phyloP scores from a whole-genome alignment of 1,140 invertebrate genomes.

The Aphaenogaster floridana region DNA sequence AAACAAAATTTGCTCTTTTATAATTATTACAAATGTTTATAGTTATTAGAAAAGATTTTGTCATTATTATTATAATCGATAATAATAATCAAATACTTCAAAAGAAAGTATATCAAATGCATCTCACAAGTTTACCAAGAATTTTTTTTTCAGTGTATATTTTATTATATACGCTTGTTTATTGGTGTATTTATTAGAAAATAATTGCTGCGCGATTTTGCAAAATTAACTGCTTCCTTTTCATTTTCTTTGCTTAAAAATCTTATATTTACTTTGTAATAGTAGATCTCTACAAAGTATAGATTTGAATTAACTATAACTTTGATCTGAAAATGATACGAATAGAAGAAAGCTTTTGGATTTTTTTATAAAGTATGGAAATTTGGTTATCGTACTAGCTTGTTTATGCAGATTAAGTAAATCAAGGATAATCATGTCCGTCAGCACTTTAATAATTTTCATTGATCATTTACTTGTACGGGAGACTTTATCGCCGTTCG shows the following conservation, averaged over 20 bases:
- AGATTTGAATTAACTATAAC: constrained; percentile 7
- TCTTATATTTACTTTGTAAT: not conserved
- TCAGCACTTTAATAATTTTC: constrained; percentile 42
- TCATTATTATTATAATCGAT: too few species aligned
- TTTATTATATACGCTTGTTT: not conserved
- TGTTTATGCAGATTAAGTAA: constrained; percentile 47
- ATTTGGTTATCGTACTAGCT: constrained; percentile 18
- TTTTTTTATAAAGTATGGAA: constrained; percentile 40
- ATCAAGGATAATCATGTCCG: constrained; percentile 38
- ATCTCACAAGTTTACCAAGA: too few species aligned
- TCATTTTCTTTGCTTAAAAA: not conserved
- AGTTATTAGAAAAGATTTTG: too few species aligned
- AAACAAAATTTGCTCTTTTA: too few species aligned
- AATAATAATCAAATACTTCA: too few species aligned
- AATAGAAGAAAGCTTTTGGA: not conserved
- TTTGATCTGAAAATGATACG: not conserved
- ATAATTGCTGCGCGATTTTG: not conserved
- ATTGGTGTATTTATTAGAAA: not conserved
- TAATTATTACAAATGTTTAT: too few species aligned
- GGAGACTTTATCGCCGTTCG: constrained; percentile 62
- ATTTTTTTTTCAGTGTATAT: too few species aligned
- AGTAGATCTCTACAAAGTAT: not conserved
- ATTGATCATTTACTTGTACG: constrained; percentile 35
- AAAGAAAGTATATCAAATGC: too few species aligned
- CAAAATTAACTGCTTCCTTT: not conserved